Percentiles rank a stretch among this genome's conserved stretches.
Conservation (phyloP, 2,113 vertebrate genomes). For the Sander vitreus region DNA sequence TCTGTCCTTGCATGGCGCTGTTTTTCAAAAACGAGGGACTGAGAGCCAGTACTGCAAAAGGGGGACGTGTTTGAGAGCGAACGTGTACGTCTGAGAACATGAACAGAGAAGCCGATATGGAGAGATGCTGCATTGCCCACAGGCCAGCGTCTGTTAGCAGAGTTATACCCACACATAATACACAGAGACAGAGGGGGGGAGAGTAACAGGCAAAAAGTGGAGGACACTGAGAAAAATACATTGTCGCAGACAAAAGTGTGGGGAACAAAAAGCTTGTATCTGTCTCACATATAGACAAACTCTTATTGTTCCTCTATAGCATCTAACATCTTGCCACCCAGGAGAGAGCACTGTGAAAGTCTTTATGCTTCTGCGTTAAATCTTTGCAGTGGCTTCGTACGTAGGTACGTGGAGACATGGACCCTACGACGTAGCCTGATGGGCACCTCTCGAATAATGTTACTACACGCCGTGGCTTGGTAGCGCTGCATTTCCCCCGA, state of each 20-base stretch:
- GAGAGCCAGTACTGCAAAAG: not conserved
- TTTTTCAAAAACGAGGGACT: slow-evolving; percentile 14
- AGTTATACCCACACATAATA: slow-evolving; percentile 53
- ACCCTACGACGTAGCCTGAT: too few relatives aligned
- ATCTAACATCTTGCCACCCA: slow-evolving; percentile 25
- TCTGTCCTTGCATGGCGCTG: not conserved
- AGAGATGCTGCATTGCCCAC: slow-evolving; percentile 55
- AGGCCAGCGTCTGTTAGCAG: slow-evolving; percentile 53
- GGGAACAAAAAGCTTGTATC: slow-evolving; percentile 21
- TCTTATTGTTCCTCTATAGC: slow-evolving; percentile 5
- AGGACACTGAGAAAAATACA: slow-evolving; percentile 47
- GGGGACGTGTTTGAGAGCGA: slow-evolving; percentile 16
- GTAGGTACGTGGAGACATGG: too few relatives aligned
- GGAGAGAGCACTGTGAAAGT: not conserved
- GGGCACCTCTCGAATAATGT: too few relatives aligned
- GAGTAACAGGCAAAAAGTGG: not conserved
- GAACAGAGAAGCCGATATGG: slow-evolving; percentile 21
- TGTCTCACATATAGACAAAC: not conserved
- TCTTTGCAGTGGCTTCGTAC: too few relatives aligned
- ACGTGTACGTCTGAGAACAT: slow-evolving; percentile 3
- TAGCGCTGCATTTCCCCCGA: too few relatives aligned
- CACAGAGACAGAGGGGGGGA: slow-evolving; percentile 34
- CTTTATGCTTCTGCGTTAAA: too few relatives aligned
- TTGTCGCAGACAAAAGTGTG: slow-evolving; percentile 8
- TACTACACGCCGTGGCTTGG: too few relatives aligned